Evolutionary conservation across 2,797 vertebrate genomes (phyloP), one percentile per base, ranked within the genome.

Genomic region (Lagorchestes hirsutus): DNA sequence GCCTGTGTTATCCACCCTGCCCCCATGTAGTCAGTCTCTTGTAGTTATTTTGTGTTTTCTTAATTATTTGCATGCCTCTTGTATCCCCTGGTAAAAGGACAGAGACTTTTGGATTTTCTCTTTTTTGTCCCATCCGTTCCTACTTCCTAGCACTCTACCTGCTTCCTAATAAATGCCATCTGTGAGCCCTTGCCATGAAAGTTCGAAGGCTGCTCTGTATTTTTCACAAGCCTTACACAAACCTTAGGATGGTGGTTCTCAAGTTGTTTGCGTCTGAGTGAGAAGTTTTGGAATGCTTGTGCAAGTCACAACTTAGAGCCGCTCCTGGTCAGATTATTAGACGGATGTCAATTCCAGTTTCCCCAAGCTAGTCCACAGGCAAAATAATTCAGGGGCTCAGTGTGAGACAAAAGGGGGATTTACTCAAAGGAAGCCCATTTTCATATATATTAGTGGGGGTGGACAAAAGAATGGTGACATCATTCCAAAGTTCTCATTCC

Each of bases 381-480:
- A 0, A 87, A 94, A 55, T 67, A 56, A 52, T 55, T 87, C 28
- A 92, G 50, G 94, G 31, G 57, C 74, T 90, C 55, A 54, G 94
- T 55, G 31, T 31, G 62, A 92, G 46, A 31, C 92, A 92, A 94
- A 96, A 91, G 34, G 1, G 24, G 55, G 59, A 3, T 90, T 94
- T 96, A 34, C 57, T 90, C 8, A 54, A 93, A 94, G 94, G 95
- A 96, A 92, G 34, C 55, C 90, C 67, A 34, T 93, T 96, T 96
- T 94, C 82, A 95, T 94, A 95, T 92, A 62, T 87, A 67, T 16
- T 58, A 96, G 93, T 67, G 54, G 91, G 96, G 92, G 93, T 0
- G 95, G 91, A 94, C 6, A 93, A 97, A 94, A 91, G 95, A 90
- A 52, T 28, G 90, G 18, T 12, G 97, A 93, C 57, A 54, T 96